A percentile compares a stretch with the other conserved stretches of the same genome.
These are phyloP conservation scores for Temnothorax ravouxi DNA, from an alignment of 2,888 invertebrate species.

Conservation along the genomic window DNA sequence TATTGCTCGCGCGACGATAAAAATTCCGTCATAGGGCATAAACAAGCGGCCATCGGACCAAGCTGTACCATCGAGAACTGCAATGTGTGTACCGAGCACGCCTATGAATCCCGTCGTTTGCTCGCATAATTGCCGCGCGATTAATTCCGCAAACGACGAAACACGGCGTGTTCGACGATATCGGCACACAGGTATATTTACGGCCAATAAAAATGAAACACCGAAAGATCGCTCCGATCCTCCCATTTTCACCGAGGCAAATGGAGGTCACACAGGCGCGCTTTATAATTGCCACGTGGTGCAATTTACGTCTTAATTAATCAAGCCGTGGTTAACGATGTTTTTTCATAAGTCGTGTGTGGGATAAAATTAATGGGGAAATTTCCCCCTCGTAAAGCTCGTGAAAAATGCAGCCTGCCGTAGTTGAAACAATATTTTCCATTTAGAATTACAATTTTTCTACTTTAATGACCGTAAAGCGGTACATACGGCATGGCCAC, in stretches of 20 bases:
- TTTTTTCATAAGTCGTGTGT: slow-evolving; percentile 41
- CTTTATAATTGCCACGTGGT: slow-evolving; percentile 39
- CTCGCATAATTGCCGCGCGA: slow-evolving; percentile 31
- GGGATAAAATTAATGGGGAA: slow-evolving; percentile 41
- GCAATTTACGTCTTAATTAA: slow-evolving; percentile 51
- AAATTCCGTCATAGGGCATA: slow-evolving; percentile 38
- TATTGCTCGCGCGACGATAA: slow-evolving; percentile 60
- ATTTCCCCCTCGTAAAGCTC: slow-evolving; percentile 15
- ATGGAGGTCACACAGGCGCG: slow-evolving; percentile 9
- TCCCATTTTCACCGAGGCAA: background rate
- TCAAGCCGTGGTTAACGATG: slow-evolving; percentile 34
- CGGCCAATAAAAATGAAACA: slow-evolving; percentile 3
- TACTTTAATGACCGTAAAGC: slow-evolving; percentile 42
- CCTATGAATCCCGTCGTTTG: slow-evolving; percentile 11
- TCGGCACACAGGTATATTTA: slow-evolving; percentile 15
- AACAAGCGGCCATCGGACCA: slow-evolving; percentile 11
- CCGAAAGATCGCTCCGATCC: background rate
- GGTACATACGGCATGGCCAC: background rate
- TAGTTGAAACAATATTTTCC: slow-evolving; percentile 50
- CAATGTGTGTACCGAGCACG: background rate
- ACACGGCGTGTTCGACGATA: background rate
- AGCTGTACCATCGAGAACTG: background rate
- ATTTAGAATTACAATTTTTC: slow-evolving; percentile 52
- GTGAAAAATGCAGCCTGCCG: slow-evolving; percentile 26
- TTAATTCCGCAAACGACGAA: slow-evolving; percentile 32